Base-by-base conservation (phyloP, 2,113 vertebrate species). In the Chloropsis cyanopogon region DNA sequence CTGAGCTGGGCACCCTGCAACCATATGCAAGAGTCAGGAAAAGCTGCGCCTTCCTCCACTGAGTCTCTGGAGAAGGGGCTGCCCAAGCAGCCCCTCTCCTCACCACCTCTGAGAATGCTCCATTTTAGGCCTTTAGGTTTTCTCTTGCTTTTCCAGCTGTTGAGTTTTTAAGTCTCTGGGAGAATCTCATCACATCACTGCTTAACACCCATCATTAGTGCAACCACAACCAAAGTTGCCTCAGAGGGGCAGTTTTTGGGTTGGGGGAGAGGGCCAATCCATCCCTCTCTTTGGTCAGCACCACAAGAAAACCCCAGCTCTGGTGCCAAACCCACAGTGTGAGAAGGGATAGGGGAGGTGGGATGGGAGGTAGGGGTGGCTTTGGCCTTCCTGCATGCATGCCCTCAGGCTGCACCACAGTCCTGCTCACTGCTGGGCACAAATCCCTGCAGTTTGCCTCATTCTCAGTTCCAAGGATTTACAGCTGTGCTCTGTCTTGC, bases 161-260 rank as follows among this genome's bases (percentile, higher is more conserved):
- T 75, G 50, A 73, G 73, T 46, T 90, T 89, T 49, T 50, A 87
- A 87, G 87, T 92, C 91, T 91, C 93, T 92, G 78, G 61, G 61
- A 85, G 70, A 85, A 85, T 42, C 59, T 61, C 46, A 60, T 16
- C 81, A 61, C 69, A 69, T 23, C 1, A 3, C 47, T 44, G 63
- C 37, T 65, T 41, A 64, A 52, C n/a, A 69, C 9, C 37, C 66
- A 70, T 8, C 64, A 33, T 22, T 35, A 90, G 70, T 57, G 63
- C 57, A 93, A 54, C 66, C 41, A n/a, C 3, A 91, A 66, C 29
- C 3, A 2, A 49, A 66, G 79, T 6, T 73, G 86, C 61, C 61
- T 49, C 22, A 37, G 59, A 87, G 49, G 31, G 24, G n/a, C 41
- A 50, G 56, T 50, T 59, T 56, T 35, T 56, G 1, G 14, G 66